Conservation (phyloP, 1,140 invertebrate species). For the Littorina saxatilis region DNA sequence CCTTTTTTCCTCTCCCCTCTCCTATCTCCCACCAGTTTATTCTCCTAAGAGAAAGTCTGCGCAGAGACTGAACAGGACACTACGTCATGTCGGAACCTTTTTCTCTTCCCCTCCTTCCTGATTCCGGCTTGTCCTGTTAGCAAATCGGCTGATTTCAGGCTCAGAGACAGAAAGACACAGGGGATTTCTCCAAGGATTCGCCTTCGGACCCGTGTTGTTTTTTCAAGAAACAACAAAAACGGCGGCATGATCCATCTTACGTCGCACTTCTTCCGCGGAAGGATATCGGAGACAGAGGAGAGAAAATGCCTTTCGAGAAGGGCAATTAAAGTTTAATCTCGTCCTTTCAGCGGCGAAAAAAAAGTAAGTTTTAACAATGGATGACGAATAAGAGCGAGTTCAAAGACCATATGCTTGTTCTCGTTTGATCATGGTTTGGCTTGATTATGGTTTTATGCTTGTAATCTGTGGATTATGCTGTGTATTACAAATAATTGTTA, state of each 20-base stretch:
- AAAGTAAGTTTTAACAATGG: too few species aligned
- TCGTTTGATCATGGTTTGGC: too few species aligned
- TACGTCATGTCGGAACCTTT: neutral
- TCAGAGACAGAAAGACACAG: constrained; percentile 22
- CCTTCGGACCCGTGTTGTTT: constrained; percentile 16
- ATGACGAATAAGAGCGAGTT: too few species aligned
- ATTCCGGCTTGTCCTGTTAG: constrained; percentile 4
- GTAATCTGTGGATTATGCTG: too few species aligned
- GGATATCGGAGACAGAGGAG: neutral
- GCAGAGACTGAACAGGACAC: too few species aligned
- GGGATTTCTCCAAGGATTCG: constrained; percentile 13
- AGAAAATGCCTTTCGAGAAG: neutral
- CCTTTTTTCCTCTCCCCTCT: neutral
- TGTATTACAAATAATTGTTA: too few species aligned
- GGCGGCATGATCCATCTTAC: constrained; percentile 21
- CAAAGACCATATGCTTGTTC: too few species aligned
- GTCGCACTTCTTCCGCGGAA: constrained; percentile 3
- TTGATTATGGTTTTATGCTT: too few species aligned
- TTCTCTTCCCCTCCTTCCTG: neutral
- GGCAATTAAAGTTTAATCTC: neutral
- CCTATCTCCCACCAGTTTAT: neutral
- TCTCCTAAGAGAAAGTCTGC: too few species aligned
- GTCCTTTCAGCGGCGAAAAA: neutral
- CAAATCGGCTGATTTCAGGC: neutral
- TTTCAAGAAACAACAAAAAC: constrained; percentile 26